Evolutionary conservation across 2,888 invertebrate species (phyloP), one percentile per base, ranked within the genome.

Genomic region (Trissolcus brochymenae): DNA sequence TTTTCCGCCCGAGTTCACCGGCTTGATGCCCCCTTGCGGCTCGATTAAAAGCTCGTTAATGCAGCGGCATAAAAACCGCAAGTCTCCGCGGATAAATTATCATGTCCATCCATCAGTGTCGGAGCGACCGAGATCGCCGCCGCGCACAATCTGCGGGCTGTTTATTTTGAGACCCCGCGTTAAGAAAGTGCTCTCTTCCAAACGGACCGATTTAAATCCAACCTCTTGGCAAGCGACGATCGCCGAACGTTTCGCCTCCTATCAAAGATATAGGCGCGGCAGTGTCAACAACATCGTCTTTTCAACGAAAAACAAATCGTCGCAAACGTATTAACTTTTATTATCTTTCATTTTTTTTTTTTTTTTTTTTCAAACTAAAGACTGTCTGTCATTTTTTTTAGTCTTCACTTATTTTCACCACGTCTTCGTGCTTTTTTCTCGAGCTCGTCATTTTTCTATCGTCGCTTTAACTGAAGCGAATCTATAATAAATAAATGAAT

Each of bases 401-500:
- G 25, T 25, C 0, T 25, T 25, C 25, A 25, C 25, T 4, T 25
- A 4, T 4, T 4, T 25, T 25, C 4, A 4, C 25, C 3, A 4
- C 25, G 4, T 4, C n/a, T n/a, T n/a, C n/a, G n/a, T n/a, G n/a
- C n/a, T n/a, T n/a, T n/a, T n/a, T n/a, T n/a, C n/a, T n/a, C 4
- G 25, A 25, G 4, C 25, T 25, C 6, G 25, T 25, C 25, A 4
- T 25, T 25, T 25, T 25, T 3, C 4, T 25, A 25, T 25, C 25
- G 25, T 25, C 25, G 4, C 25, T 25, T 25, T 25, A 25, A 25
- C 76, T 72, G 81, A 83, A 86, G 82, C 84, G 82, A 82, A 82
- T 81, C 81, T 82, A 80, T 84, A 82, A 85, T 86, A 82, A n/a
- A n/a, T 84, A 85, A 84, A 86, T 86, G 86, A 86, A 85, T 84